A percentile compares a stretch with the other conserved stretches of the same genome.
phyloP scores from a whole-genome alignment of 2,888 invertebrate genomes.

The Ormyrus labotus region DNA sequence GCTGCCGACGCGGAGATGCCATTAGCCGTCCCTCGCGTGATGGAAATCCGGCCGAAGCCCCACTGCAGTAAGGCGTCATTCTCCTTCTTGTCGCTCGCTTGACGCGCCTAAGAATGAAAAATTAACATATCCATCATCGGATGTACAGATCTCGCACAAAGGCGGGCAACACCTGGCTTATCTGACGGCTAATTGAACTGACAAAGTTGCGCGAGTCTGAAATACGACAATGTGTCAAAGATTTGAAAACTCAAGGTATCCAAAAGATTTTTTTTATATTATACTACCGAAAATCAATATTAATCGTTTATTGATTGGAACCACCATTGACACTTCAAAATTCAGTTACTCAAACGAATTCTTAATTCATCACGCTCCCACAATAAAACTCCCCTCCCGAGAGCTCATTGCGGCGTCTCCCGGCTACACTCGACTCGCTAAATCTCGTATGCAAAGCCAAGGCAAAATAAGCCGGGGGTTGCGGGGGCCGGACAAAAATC shows the following conservation, averaged over 20 bases:
- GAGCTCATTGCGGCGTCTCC: background rate
- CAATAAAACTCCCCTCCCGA: no score
- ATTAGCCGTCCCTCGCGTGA: conserved; percentile 59
- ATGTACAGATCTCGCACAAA: background rate
- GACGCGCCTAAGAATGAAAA: conserved; percentile 23
- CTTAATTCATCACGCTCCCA: no score
- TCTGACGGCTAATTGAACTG: no score
- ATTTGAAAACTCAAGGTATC: no score
- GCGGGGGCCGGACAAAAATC: conserved; percentile 41
- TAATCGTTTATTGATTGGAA: no score
- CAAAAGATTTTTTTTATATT: no score
- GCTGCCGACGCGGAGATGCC: conserved; percentile 55
- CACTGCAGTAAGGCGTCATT: conserved; percentile 5
- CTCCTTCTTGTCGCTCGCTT: background rate
- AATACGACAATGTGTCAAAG: no score
- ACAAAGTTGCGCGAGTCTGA: no score
- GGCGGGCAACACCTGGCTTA: no score
- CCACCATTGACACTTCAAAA: no score
- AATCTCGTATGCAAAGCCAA: conserved; percentile 53
- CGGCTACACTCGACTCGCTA: conserved; percentile 2
- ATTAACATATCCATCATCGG: conserved; percentile 38
- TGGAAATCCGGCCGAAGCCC: conserved; percentile 53
- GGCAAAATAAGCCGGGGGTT: conserved; percentile 43
- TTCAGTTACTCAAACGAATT: no score
- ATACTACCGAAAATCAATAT: no score